Base-by-base conservation (phyloP, 2,797 vertebrate genomes). In the Amniataba percoides region DNA sequence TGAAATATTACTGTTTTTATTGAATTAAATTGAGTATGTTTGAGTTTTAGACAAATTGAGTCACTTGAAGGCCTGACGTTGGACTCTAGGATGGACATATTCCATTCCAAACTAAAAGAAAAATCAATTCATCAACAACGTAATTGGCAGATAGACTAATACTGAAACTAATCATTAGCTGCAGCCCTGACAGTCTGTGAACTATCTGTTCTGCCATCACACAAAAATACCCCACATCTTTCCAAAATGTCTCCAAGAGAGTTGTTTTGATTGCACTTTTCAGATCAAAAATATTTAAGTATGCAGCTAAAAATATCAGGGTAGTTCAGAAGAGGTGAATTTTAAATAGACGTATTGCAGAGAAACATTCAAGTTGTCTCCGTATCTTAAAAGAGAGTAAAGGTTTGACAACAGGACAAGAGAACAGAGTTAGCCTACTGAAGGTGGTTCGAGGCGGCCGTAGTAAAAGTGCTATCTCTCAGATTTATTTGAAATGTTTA, bases 321-420 rank as follows among this genome's bases (percentile, higher is more conserved):
- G 31, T 25, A 27, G 31, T 36, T 56, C 27, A 40, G 49, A 53
- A 53, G 23, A 53, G 4, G 14, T 18, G 12, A 4, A 19, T 27
- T 71, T 57, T 19, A 48, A 58, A 60, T 13, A 43, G 52, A 13
- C 13, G 57, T 71, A 68, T 55, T 52, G 12, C 27, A 56, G 36
- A 62, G 42, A 69, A 84, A 69, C 16, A 71, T 13, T 71, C 63
- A 68, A 56, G 12, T 25, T 15, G n/a, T 60, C 3, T 21, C 36
- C 57, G 36, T 16, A 56, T 61, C 19, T 48, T 36, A 36, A 61
- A 34, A n/a, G 46, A 31, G 36, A 14, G 16, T 18, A 9, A 46
- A 53, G 11, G 0, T 36, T 42, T n/a, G 31, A 36, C 0, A 55
- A 45, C 7, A 60, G 19, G 7, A 5, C 1, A 55, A 19, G 25